Conservation (phyloP, 2,888 invertebrate species). For the Magallana nippona region DNA sequence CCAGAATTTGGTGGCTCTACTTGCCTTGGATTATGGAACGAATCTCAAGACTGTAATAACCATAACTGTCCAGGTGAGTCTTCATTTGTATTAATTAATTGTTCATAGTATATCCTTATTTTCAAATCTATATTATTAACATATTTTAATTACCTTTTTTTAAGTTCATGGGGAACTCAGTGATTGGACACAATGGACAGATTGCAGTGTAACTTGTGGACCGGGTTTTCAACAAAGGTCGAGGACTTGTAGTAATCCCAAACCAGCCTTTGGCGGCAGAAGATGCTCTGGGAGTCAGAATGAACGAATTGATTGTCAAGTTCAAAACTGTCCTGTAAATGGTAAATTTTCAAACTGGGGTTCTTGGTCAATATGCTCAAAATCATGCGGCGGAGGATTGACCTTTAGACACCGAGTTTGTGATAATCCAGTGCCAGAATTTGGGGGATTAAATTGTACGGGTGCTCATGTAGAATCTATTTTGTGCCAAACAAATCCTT, state of each 20-base stretch:
- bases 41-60: slow-evolving; percentile 14
- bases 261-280: slow-evolving; percentile 1
- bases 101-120: too few species aligned
- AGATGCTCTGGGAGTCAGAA: not conserved
- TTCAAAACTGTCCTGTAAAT: slow-evolving; percentile 19
- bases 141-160: not conserved
- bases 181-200: slow-evolving; percentile 42
- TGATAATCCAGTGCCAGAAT: slow-evolving; percentile 5
- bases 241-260: slow-evolving; percentile 14
- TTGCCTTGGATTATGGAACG: slow-evolving; percentile 7
- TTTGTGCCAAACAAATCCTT: slow-evolving; percentile 28
- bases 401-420: not conserved
- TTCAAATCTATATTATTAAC: too few species aligned
- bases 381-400: slow-evolving; percentile 35
- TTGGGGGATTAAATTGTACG: slow-evolving; percentile 17
- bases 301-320: not conserved
- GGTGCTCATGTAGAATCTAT: not conserved
- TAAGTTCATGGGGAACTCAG: slow-evolving; percentile 33
- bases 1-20: slow-evolving; percentile 12
- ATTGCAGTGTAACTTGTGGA: slow-evolving; percentile 38
- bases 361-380: slow-evolving; percentile 34
- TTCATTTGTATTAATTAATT: not conserved
- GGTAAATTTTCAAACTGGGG: slow-evolving; percentile 15
- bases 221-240: not conserved
- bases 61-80: not conserved